These are phyloP conservation scores for Uromys caudimaculatus DNA, from an alignment of 2,797 vertebrate species.

Conservation along the genomic window DNA sequence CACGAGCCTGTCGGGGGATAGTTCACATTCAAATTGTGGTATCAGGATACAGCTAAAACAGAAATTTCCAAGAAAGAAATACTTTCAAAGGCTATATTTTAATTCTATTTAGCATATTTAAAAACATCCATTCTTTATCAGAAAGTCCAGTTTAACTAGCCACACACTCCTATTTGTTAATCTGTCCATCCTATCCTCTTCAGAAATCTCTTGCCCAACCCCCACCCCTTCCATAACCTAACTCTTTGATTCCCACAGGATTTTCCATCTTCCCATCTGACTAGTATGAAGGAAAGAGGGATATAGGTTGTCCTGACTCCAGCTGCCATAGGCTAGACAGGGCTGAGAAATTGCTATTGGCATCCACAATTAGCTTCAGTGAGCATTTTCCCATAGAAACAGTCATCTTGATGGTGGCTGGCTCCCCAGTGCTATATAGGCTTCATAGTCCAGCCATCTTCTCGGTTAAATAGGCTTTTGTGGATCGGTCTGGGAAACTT, in stretches of 20 bases:
- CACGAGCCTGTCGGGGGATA: not conserved
- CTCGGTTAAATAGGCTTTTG: slow-evolving; percentile 76
- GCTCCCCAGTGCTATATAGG: slow-evolving; percentile 17
- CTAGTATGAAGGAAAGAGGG: slow-evolving; percentile 36
- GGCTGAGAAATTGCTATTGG: not conserved
- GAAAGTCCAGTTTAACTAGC: slow-evolving; percentile 7
- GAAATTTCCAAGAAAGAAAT: slow-evolving; percentile 41
- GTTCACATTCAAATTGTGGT: not conserved
- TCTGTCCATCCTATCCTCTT: not conserved
- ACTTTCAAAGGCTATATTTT: not conserved
- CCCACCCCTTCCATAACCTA: not conserved
- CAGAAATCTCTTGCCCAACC: not conserved
- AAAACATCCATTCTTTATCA: not conserved
- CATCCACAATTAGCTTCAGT: slow-evolving; percentile 73
- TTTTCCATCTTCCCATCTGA: slow-evolving; percentile 41
- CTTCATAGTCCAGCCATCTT: slow-evolving; percentile 62
- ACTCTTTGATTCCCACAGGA: slow-evolving; percentile 4
- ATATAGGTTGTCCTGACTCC: not conserved
- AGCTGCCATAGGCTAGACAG: slow-evolving; percentile 56
- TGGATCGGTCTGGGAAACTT: slow-evolving; percentile 69
- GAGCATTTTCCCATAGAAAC: slow-evolving; percentile 72
- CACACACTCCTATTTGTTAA: slow-evolving; percentile 8
- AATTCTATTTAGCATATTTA: not conserved
- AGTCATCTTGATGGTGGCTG: slow-evolving; percentile 63
- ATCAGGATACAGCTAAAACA: not conserved